Evolutionary conservation across 2,888 invertebrate species (phyloP), one percentile per base, ranked within the genome.

Genomic region (Cantharis lateralis): DNA sequence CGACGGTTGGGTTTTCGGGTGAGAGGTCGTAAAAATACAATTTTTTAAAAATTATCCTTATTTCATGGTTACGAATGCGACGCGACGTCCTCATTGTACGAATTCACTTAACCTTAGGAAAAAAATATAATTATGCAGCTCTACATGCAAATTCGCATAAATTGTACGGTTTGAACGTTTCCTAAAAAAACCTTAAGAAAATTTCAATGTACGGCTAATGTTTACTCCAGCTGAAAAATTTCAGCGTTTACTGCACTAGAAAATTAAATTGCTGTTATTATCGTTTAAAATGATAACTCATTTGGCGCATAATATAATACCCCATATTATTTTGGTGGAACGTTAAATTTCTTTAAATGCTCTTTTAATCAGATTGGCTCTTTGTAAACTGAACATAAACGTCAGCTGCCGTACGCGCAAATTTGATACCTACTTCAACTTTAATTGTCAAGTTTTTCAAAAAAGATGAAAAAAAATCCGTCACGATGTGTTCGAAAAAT

Each of bases 371-470:
- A 48, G 48, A n/a, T 48, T 48, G 48, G n/a, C 7, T 48, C 48
- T 48, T 48, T 48, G 48, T n/a, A 7, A n/a, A n/a, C 48, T 80
- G 81, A 82, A 81, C 82, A 76, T 82, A 83, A 82, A 83, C 85
- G 84, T 85, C 85, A 84, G 85, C 84, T 85, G 85, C 82, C 79
- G 82, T 79, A 81, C 82, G 84, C 82, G 81, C 84, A 83, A 84
- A 78, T 63, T 78, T 75, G 78, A 78, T 75, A 74, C n/a, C n/a
- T n/a, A n/a, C 78, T 75, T 61, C 62, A 72, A 72, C 75, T 72
- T 78, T 74, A 75, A 72, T 78, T 78, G 77, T 74, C 72, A 71
- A 61, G 74, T 72, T 72, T 70, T 70, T 70, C 15, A 13, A 26
- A 73, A 73, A 76, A 71, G 72, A 72, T 68, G 24, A 32, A 68